Evolutionary conservation across 2,113 vertebrate species (phyloP), one percentile per base, ranked within the genome.

Genomic region (Xiphophorus maculatus): DNA sequence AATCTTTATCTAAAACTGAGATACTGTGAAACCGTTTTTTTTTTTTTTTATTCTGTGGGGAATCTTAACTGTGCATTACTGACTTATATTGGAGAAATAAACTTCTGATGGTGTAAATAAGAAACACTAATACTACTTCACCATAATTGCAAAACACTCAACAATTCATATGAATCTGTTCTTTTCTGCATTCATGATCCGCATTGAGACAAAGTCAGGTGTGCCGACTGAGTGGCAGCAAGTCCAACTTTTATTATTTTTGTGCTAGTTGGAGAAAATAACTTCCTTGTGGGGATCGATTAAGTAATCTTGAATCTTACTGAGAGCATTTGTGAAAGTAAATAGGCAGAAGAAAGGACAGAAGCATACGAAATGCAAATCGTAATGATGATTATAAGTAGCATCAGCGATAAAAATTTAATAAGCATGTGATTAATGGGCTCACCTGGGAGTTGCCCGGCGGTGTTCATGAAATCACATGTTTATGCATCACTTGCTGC

Each of bases 351-450:
- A 82, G 68, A 82, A 33, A 70, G 42, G 51, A 86, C 89, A 76
- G 86, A 85, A 82, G 80, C 81, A 40, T 78, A 62, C 29, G 27
- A 74, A 62, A 80, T 65, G 66, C 76, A 80, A 66, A 83, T 77
- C 69, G 65, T 77, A 22, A 28, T 74, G 69, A 73, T 73, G 66
- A 78, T 77, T 48, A 70, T 67, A 71, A 73, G 72, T 65, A 67
- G 66, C 74, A 67, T 63, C 83, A 72, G 88, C 85, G 76, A 79
- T 76, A 65, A 82, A 44, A 87, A 73, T 64, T 79, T 68, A 73
- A 86, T 83, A 82, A 48, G 42, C 68, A 63, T 64, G 42, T 76
- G 67, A 83, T 77, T 82, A 84, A 80, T 85, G 61, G 66, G 74
- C 62, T 79, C 80, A 77, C 71, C 79, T 72, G 60, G 73, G 82